Conservation (phyloP, 2,797 vertebrate species). For the Rhadinocentrus ornatus region DNA sequence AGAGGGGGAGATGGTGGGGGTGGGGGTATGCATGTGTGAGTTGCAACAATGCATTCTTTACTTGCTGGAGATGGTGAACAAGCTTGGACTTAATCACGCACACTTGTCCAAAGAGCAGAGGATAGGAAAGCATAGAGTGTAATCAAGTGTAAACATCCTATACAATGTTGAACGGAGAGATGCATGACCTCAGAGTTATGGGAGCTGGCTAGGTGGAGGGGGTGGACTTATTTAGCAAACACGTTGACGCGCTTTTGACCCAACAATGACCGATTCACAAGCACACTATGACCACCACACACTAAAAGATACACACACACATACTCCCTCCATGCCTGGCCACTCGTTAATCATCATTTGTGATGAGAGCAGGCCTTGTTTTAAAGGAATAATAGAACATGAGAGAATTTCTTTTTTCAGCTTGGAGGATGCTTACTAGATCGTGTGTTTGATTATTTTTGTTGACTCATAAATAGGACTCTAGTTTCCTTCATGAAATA, state of each 20-base stretch:
- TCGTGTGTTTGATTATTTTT: slow-evolving; percentile 55
- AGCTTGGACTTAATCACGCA: slow-evolving; percentile 78
- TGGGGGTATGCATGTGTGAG: slow-evolving; percentile 32
- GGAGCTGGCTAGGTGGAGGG: slow-evolving; percentile 46
- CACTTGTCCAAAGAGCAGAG: slow-evolving; percentile 70
- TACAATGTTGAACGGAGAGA: slow-evolving; percentile 65
- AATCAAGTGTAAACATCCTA: slow-evolving; percentile 81
- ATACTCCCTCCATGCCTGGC: slow-evolving; percentile 33
- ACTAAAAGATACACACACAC: slow-evolving; percentile 25
- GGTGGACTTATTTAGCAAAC: slow-evolving; percentile 78
- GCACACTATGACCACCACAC: slow-evolving; percentile 38
- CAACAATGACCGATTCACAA: slow-evolving; percentile 65
- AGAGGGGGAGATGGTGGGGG: slow-evolving; percentile 57
- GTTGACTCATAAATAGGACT: slow-evolving; percentile 51
- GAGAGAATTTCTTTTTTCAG: slow-evolving; percentile 43
- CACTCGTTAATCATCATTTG: slow-evolving; percentile 79
- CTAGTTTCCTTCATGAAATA: slow-evolving; percentile 1
- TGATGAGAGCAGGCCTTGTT: slow-evolving; percentile 72
- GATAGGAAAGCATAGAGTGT: slow-evolving; percentile 62
- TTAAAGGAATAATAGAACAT: slow-evolving; percentile 58
- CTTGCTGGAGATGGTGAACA: slow-evolving; percentile 72
- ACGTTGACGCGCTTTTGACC: slow-evolving; percentile 82
- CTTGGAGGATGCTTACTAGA: slow-evolving; percentile 48
- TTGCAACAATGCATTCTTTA: slow-evolving; percentile 78
- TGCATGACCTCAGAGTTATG: slow-evolving; percentile 71